Percentiles rank a stretch among this genome's conserved stretches.
phyloP scores from a whole-genome alignment of 2,113 vertebrate genomes.

The Oncorhynchus kisutch region DNA sequence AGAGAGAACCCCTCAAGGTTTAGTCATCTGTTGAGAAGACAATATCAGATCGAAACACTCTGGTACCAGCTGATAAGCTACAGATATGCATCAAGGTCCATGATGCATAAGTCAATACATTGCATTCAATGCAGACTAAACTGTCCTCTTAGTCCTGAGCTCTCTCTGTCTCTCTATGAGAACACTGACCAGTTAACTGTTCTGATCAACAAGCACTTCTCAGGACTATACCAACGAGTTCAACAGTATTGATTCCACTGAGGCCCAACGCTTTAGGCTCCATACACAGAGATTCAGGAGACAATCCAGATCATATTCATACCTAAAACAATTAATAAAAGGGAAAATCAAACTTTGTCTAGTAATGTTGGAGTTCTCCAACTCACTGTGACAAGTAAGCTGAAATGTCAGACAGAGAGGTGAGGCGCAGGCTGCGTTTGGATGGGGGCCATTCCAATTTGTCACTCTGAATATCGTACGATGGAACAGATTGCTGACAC shows the following conservation, averaged over 20 bases:
- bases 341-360: neutral
- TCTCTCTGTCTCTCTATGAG: neutral
- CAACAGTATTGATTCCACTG: neutral
- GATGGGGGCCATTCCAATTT: conserved; percentile 31
- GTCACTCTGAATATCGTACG: conserved; percentile 4
- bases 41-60: neutral
- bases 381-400: neutral
- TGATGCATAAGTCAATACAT: no score
- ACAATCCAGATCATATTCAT: neutral
- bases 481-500: conserved; percentile 14
- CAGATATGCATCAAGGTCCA: no score
- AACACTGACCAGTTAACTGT: neutral
- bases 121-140: neutral
- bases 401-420: neutral
- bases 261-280: neutral
- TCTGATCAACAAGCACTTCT: neutral
- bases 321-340: neutral
- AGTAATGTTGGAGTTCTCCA: neutral
- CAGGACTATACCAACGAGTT: neutral
- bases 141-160: neutral
- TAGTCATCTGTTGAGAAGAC: no score
- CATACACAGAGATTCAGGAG: neutral
- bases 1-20: neutral
- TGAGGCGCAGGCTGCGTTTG: neutral
- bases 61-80: neutral